These are phyloP conservation scores for Ibidorhyncha struthersii DNA, from an alignment of 2,113 vertebrate species.

Conservation along the genomic window DNA sequence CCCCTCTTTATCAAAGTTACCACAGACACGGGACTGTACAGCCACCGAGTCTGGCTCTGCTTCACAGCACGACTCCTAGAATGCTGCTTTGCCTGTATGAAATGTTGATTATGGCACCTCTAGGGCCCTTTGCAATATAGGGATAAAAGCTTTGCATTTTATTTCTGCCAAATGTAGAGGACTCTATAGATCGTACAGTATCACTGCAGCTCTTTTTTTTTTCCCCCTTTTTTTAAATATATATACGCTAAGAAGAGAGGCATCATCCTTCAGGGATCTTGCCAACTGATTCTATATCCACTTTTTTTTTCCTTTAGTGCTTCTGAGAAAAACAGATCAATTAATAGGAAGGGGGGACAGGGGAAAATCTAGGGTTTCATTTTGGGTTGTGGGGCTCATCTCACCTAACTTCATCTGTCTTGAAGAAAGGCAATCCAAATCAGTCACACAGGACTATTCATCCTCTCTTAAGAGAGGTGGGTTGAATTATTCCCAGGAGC, in stretches of 20 bases:
- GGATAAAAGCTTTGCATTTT: background rate
- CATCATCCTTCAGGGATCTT: background rate
- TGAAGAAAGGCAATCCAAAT: background rate
- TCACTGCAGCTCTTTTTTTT: background rate
- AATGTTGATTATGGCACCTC: background rate
- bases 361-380: background rate
- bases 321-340: background rate
- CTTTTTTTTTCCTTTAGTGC: background rate
- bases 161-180: background rate
- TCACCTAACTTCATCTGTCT: background rate
- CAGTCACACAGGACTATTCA: background rate
- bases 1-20: background rate
- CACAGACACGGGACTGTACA: background rate
- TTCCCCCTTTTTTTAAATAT: background rate
- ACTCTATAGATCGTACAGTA: background rate
- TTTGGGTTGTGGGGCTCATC: background rate
- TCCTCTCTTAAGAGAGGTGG: background rate
- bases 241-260: background rate
- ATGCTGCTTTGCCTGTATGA: fast-evolving
- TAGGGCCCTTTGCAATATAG: background rate
- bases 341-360: background rate
- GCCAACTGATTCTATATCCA: background rate
- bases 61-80: background rate
- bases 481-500: background rate
- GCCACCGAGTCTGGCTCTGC: background rate